phyloP scores from a whole-genome alignment of 2,113 vertebrate species.

The Benitochromis conjunctus region DNA sequence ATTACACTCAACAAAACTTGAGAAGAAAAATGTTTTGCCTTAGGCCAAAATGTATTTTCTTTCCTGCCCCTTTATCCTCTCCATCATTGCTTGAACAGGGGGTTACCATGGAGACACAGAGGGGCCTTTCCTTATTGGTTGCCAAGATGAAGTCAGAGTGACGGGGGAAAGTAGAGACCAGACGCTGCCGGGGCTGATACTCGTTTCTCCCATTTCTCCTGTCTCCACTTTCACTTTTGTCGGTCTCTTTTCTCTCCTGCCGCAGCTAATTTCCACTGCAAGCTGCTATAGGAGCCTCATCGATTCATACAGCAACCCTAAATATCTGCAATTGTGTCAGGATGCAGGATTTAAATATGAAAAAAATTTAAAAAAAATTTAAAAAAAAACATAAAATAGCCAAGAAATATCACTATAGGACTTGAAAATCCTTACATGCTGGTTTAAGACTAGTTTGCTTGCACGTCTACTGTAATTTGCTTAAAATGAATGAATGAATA shows the following conservation, averaged over 20 bases:
- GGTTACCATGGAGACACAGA: conserved; percentile 65
- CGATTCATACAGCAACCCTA: not conserved
- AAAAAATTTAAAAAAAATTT: too few relatives aligned
- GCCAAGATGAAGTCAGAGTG: conserved; percentile 52
- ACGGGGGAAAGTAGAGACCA: conserved; percentile 48
- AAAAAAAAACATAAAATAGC: not conserved
- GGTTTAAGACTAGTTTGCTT: not conserved
- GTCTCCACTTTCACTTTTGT: conserved; percentile 46
- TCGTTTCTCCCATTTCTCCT: conserved; percentile 28
- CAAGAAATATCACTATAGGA: not conserved
- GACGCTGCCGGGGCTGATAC: conserved; percentile 25
- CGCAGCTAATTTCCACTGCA: not conserved
- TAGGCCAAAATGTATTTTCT: conserved; percentile 37
- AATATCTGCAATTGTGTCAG: not conserved
- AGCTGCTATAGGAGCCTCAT: not conserved
- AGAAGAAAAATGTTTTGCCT: conserved; percentile 23
- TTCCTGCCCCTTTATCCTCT: conserved; percentile 49
- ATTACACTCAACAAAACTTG: conserved; percentile 5
- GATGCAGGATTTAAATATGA: not conserved
- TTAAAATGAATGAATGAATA: not conserved
- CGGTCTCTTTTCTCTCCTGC: not conserved
- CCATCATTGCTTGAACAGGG: conserved; percentile 50
- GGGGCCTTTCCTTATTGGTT: conserved; percentile 52
- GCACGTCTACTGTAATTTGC: not conserved
- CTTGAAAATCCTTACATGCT: not conserved